phyloP scores from a whole-genome alignment of 2,113 vertebrate genomes.

The Pelecanoides urinatrix region DNA sequence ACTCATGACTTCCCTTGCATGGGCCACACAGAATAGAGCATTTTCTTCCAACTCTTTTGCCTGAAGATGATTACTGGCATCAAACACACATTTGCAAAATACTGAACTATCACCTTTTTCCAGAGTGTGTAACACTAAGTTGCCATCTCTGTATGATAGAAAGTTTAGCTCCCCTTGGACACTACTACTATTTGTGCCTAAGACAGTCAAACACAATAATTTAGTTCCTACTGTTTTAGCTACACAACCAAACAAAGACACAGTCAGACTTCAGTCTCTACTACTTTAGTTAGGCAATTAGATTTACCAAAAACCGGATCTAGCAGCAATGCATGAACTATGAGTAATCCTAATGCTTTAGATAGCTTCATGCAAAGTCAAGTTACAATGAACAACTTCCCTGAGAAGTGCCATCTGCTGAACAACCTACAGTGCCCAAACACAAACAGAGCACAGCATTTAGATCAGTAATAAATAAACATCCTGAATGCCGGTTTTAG shows the following conservation, averaged over 20 bases:
- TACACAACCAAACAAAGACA: not conserved
- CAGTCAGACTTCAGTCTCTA: not conserved
- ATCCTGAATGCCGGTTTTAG: not conserved
- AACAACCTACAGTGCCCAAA: not conserved
- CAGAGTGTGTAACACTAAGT: not conserved
- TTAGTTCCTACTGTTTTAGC: not conserved
- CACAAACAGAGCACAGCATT: not conserved
- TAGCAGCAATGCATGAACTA: not conserved
- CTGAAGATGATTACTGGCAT: not conserved
- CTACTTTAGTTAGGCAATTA: not conserved
- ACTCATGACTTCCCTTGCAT: not conserved
- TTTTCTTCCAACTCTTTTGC: not conserved
- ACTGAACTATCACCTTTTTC: not conserved
- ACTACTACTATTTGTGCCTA: not conserved
- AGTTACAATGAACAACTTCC: not conserved
- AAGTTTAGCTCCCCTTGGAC: not conserved
- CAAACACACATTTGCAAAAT: not conserved
- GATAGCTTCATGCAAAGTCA: not conserved
- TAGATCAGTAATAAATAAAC: not conserved
- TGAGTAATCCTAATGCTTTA: not conserved
- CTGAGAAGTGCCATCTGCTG: not conserved
- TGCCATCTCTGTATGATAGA: not conserved
- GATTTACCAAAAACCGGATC: not conserved
- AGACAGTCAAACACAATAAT: not conserved
- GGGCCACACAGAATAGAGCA: not conserved